These are phyloP conservation scores for Dynastes maya DNA, from an alignment of 2,888 invertebrate genomes.

Conservation along the genomic window DNA sequence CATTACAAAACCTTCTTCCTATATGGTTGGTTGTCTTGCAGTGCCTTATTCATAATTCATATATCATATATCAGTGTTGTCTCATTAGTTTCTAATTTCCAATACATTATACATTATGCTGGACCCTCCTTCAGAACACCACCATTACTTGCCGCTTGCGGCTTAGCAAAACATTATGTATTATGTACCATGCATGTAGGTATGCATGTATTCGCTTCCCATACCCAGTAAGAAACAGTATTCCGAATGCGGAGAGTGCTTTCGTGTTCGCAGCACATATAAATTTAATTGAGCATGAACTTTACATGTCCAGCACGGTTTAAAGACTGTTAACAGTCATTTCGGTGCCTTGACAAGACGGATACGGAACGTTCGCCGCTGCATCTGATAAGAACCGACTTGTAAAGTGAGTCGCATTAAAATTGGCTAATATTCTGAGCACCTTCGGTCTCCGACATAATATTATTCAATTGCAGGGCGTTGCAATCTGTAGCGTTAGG, in stretches of 20 bases:
- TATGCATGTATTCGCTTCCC: background rate
- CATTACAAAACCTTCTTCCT: too few species aligned
- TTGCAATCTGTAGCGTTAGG: conserved; percentile 14
- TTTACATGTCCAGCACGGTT: conserved; percentile 33
- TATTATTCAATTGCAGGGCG: conserved; percentile 20
- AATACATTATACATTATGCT: too few species aligned
- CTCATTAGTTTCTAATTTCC: too few species aligned
- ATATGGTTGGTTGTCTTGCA: too few species aligned
- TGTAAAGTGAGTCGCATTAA: conserved; percentile 38
- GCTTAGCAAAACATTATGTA: too few species aligned
- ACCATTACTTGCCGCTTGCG: too few species aligned
- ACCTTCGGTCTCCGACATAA: background rate
- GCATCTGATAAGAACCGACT: conserved; percentile 29
- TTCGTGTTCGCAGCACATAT: conserved; percentile 37
- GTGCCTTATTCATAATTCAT: too few species aligned
- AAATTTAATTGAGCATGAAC: conserved; percentile 43
- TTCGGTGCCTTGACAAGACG: conserved; percentile 29
- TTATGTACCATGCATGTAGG: background rate
- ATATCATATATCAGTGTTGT: too few species aligned
- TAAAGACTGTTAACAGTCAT: conserved; percentile 28
- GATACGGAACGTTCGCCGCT: conserved; percentile 15
- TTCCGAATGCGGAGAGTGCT: background rate
- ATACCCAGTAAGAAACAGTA: background rate
- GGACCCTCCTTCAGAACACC: too few species aligned
- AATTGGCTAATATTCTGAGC: conserved; percentile 15